A percentile compares a stretch with the other conserved stretches of the same genome.
Conservation (phyloP, 2,113 vertebrate species). For the Ariopsis seemanni region DNA sequence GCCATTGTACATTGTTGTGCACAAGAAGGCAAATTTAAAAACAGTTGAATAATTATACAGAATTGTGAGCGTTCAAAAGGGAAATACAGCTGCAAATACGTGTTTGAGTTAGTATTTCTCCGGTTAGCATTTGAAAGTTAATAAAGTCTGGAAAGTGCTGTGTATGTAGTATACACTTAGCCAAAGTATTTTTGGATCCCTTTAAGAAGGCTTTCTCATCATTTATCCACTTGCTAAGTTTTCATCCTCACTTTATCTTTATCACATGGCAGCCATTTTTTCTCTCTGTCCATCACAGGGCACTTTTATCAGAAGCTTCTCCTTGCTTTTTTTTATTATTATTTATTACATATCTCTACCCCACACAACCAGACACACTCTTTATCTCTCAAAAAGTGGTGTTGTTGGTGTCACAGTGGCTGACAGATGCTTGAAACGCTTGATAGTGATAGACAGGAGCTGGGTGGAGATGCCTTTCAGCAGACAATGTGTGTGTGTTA, state of each 20-base stretch:
- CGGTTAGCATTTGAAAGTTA: background rate
- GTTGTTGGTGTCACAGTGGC: background rate
- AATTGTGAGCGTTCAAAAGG: background rate
- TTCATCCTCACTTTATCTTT: background rate
- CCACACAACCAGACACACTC: constrained; percentile 17
- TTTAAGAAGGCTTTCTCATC: too few species aligned
- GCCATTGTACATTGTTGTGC: background rate
- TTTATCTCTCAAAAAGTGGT: constrained; percentile 8
- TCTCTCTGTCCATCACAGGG: background rate
- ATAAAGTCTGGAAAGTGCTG: background rate
- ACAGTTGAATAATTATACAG: background rate
- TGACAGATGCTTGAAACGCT: background rate
- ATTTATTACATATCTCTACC: constrained; percentile 16
- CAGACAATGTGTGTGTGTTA: background rate
- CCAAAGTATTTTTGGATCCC: background rate
- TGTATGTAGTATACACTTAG: background rate
- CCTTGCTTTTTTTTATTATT: background rate
- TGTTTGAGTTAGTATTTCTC: background rate
- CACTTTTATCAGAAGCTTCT: background rate
- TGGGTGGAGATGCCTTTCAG: background rate
- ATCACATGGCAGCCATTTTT: constrained; percentile 1
- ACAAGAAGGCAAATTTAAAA: background rate
- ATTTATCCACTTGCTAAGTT: background rate
- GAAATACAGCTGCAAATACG: background rate
- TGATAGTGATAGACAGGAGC: constrained; percentile 12